These are phyloP conservation scores for Heliconius hortense DNA, from an alignment of 2,888 invertebrate genomes.

Conservation along the genomic window DNA sequence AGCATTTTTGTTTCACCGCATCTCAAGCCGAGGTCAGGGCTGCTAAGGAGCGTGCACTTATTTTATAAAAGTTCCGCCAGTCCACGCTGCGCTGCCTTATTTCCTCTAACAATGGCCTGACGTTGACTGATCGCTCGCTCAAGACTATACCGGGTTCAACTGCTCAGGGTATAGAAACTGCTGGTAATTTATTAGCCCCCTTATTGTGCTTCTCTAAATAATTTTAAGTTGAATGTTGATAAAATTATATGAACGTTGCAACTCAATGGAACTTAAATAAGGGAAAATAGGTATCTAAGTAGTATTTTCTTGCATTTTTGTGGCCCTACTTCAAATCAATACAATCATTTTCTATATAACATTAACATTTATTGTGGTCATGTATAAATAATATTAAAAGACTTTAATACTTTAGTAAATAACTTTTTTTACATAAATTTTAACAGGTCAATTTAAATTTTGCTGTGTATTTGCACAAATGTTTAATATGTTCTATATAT, in stretches of 20 bases:
- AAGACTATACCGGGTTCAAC: conserved; percentile 40
- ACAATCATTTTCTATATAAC: no score
- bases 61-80: conserved; percentile 63
- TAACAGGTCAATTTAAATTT: no score
- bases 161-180: conserved; percentile 40
- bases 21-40: conserved; percentile 38
- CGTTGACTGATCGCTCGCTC: conserved; percentile 65
- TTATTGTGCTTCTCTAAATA: conserved; percentile 37
- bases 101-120: conserved; percentile 69
- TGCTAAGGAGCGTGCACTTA: conserved; percentile 51
- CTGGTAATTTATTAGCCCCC: conserved; percentile 43
- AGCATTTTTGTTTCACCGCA: conserved; percentile 40
- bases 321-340: not conserved
- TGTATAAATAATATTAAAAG: no score
- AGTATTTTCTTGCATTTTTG: not conserved
- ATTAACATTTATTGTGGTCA: no score
- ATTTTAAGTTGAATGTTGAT: conserved; percentile 29
- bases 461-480: no score
- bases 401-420: no score
- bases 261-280: conserved; percentile 34
- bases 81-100: conserved; percentile 58
- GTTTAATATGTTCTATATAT: no score
- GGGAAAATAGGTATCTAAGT: not conserved
- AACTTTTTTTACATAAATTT: no score
- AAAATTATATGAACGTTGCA: conserved; percentile 24